These are phyloP conservation scores for Chrysemys picta DNA, from an alignment of 2,113 vertebrate genomes.

Conservation along the genomic window DNA sequence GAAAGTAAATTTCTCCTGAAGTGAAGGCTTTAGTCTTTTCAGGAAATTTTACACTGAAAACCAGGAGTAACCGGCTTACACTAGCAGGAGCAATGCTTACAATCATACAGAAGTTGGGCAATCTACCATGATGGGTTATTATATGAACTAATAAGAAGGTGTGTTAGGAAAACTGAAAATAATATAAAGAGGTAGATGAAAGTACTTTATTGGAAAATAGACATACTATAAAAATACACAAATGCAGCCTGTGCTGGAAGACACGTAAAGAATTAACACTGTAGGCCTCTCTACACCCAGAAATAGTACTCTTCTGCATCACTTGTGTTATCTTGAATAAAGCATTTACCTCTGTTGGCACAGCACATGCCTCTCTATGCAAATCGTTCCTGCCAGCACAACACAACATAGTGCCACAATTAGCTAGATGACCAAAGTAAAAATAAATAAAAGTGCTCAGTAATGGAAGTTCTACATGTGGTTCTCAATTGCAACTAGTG, in stretches of 20 bases:
- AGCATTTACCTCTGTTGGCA: neutral
- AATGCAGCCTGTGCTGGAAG: accelerated
- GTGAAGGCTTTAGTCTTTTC: no score
- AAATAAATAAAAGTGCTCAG: neutral
- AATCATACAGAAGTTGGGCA: neutral
- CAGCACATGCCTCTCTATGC: neutral
- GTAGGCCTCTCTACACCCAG: accelerated
- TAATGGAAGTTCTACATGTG: neutral
- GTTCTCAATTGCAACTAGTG: no score
- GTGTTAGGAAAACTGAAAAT: neutral
- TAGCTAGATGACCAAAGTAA: neutral
- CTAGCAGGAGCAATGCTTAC: no score
- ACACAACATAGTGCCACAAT: neutral
- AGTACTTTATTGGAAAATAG: neutral
- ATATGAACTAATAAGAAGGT: neutral
- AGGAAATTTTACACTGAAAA: no score
- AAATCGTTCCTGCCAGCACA: neutral
- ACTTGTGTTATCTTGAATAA: neutral
- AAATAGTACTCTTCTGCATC: no score
- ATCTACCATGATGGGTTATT: neutral
- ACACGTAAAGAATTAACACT: neutral
- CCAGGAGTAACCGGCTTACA: no score
- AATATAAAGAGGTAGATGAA: neutral
- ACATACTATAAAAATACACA: neutral
- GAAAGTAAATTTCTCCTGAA: no score